phyloP scores from a whole-genome alignment of 2,797 vertebrate species.

The Avahi laniger region DNA sequence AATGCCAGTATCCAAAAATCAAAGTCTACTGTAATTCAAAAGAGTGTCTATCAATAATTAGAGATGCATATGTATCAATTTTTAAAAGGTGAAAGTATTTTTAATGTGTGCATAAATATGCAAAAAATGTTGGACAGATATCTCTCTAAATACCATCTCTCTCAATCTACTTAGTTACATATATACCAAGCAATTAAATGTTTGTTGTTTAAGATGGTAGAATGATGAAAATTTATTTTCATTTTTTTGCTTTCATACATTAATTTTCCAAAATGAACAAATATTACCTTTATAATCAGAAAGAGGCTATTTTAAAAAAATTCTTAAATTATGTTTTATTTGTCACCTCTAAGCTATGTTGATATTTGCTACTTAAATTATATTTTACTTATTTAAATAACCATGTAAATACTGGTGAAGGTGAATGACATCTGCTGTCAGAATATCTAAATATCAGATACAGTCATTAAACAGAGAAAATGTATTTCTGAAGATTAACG shows the following conservation, averaged over 20 bases:
- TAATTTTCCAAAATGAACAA: constrained; percentile 8
- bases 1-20: background rate
- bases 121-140: background rate
- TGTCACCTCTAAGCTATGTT: background rate
- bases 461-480: constrained; percentile 21
- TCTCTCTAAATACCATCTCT: background rate
- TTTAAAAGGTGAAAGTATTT: background rate
- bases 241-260: background rate
- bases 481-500: constrained; percentile 8
- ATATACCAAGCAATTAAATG: background rate
- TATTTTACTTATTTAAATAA: constrained; percentile 24
- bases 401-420: background rate
- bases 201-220: background rate
- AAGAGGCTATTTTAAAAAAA: background rate
- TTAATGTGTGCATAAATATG: background rate
- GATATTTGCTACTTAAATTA: constrained; percentile 33
- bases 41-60: background rate
- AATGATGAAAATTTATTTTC: background rate
- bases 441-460: constrained; percentile 27
- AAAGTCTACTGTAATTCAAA: background rate
- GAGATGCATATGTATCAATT: background rate
- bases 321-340: background rate
- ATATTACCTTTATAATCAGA: background rate
- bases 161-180: background rate
- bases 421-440: constrained; percentile 16